These are phyloP conservation scores for Antedon bifida DNA, from an alignment of 35 echinoderm and acorn worm species.

Conservation along the genomic window DNA sequence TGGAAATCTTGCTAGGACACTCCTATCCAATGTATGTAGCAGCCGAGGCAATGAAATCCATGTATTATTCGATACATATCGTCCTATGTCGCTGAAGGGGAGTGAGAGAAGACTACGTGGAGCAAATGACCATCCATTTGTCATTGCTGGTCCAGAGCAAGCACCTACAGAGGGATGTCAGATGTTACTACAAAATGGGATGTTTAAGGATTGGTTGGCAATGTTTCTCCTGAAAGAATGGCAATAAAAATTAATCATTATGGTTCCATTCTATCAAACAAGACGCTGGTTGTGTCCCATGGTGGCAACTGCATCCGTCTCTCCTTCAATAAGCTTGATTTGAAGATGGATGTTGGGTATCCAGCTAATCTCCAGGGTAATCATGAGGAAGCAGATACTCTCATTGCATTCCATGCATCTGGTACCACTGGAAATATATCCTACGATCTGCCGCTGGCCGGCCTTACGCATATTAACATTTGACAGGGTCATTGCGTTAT, in stretches of 20 bases:
- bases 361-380: conserved; percentile 31
- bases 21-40: neutral
- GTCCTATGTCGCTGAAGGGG: conserved; percentile 11
- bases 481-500: too few species aligned
- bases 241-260: conserved; percentile 28
- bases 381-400: conserved; percentile 20
- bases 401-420: conserved; percentile 37
- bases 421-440: conserved; percentile 11
- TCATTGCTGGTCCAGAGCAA: conserved; percentile 31
- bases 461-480: too few species aligned
- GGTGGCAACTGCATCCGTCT: conserved; percentile 34
- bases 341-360: conserved; percentile 18
- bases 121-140: conserved; percentile 18
- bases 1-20: neutral
- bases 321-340: conserved; percentile 7
- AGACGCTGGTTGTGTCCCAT: conserved; percentile 21
- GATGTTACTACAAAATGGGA: conserved; percentile 7
- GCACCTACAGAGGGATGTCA: conserved; percentile 18
- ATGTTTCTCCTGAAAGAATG: conserved; percentile 40
- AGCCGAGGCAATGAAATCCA: conserved; percentile 23
- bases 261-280: conserved; percentile 23
- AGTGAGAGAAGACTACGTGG: conserved; percentile 33
- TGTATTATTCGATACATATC: conserved; percentile 33
- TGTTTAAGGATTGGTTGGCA: conserved; percentile 32
- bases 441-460: too few species aligned